A percentile compares a stretch with the other conserved stretches of the same genome.
These are phyloP conservation scores for Hydrochoerus hydrochaeris DNA, from an alignment of 2,113 vertebrate genomes.

Conservation along the genomic window DNA sequence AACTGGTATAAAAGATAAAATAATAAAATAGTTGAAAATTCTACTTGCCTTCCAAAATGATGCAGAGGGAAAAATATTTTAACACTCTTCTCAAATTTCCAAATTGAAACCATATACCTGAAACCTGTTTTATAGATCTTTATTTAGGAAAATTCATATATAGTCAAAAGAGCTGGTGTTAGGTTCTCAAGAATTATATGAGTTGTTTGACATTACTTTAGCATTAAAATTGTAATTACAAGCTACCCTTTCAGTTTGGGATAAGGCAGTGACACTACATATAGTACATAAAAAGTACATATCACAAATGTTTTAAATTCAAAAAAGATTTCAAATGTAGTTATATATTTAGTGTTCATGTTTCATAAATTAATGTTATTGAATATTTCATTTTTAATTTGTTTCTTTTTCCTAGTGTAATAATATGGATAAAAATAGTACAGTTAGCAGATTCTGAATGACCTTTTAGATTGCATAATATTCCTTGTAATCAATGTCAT, in stretches of 20 bases:
- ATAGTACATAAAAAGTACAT: not conserved
- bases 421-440: not conserved
- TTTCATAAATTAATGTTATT: not conserved
- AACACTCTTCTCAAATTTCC: not conserved
- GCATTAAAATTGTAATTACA: not conserved
- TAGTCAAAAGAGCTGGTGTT: not conserved
- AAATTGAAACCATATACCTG: not conserved
- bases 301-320: not conserved
- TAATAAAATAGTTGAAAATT: conserved; percentile 15
- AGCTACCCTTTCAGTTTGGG: not conserved
- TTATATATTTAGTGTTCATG: not conserved
- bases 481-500: not conserved
- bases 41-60: not conserved
- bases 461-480: not conserved
- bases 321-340: not conserved
- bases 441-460: not conserved
- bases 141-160: not conserved
- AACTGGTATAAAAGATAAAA: not conserved
- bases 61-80: conserved; percentile 40
- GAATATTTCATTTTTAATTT: not conserved
- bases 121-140: not conserved
- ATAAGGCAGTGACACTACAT: not conserved
- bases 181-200: not conserved
- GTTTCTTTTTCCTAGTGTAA: not conserved
- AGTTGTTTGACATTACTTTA: not conserved